A percentile compares a stretch with the other conserved stretches of the same genome.
Conservation (phyloP, 2,113 vertebrate species). For the Burhinus bistriatus region DNA sequence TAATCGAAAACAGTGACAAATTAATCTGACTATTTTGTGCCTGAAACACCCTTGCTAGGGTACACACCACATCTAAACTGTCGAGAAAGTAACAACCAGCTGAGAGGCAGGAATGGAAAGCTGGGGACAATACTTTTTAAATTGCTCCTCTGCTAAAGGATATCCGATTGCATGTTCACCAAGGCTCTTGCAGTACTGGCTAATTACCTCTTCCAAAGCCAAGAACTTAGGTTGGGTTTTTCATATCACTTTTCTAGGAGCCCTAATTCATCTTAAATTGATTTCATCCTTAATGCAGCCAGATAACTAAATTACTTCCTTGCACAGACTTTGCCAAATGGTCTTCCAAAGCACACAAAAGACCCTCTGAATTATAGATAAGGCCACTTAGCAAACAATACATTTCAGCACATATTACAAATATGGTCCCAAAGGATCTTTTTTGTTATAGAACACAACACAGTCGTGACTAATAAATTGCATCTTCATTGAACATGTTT, state of each 20-base stretch:
- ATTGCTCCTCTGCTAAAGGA: background rate
- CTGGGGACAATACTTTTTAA: background rate
- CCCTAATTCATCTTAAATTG: background rate
- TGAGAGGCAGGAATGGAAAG: background rate
- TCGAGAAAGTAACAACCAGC: background rate
- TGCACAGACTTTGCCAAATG: constrained; percentile 2
- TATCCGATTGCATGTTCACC: rapidly evolving
- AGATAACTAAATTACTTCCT: constrained; percentile 37
- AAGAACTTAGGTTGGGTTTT: background rate
- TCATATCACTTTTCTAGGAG: background rate
- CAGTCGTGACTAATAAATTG: background rate
- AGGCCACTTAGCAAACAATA: background rate
- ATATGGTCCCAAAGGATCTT: background rate
- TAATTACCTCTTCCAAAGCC: background rate
- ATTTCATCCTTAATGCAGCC: constrained; percentile 11
- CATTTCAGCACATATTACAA: background rate
- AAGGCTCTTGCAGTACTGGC: background rate
- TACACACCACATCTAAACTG: background rate
- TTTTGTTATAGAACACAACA: background rate
- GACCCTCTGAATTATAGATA: background rate
- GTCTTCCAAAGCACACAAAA: background rate
- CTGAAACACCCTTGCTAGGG: background rate
- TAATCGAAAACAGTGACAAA: background rate
- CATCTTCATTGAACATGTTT: background rate
- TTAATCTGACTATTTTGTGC: background rate